Base-by-base conservation (phyloP, 2,113 vertebrate genomes). In the Elephantulus edwardii region DNA sequence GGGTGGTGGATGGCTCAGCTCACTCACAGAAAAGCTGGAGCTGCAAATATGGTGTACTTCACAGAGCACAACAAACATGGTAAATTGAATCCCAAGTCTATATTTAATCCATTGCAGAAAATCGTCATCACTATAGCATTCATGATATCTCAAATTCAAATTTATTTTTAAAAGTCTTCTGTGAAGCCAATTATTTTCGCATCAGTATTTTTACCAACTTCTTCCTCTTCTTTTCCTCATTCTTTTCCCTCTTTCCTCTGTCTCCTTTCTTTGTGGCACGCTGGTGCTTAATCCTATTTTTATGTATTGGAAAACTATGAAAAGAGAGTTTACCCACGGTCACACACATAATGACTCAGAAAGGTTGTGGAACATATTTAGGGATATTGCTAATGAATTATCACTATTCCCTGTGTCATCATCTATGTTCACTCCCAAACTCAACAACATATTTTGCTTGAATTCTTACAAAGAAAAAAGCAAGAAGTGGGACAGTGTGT, bases 381-480 rank as follows among this genome's bases (percentile, higher is more conserved):
- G 11, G 22, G n/a, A 75, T 38, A 16, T 38, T 35, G n/a, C 64
- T 35, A 35, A 4, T 40, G 24, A 70, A 11, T 40, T 38, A 58
- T 48, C 19, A 74, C 12, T 24, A 22, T 30, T 66, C 33, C 4
- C 5, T 58, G 26, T 44, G 44, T 72, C 19, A 50, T 44, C 35
- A 33, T 5, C 20, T 42, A 8, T 24, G 13, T 76, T 38, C 17
- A 46, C 11, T 26, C 64, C 30, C 78, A n/a, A 74, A 19, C 20
- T 76, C 40, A 56, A 62, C 8, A 19, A n/a, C 33, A 9, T 85
- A 71, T 9, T 75, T 90, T 58, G 60, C 52, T 64, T 80, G 58
- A 78, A 90, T 92, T 75, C 38, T 85, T 78, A 48, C 48, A 33
- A 83, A 86, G 16, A 89, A 17, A 76, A 75, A 79, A 86, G 50